A percentile compares a stretch with the other conserved stretches of the same genome.
Evolutionary conservation across 2,797 vertebrate species (phyloP).

Genomic region (Clarias pachynema): DNA sequence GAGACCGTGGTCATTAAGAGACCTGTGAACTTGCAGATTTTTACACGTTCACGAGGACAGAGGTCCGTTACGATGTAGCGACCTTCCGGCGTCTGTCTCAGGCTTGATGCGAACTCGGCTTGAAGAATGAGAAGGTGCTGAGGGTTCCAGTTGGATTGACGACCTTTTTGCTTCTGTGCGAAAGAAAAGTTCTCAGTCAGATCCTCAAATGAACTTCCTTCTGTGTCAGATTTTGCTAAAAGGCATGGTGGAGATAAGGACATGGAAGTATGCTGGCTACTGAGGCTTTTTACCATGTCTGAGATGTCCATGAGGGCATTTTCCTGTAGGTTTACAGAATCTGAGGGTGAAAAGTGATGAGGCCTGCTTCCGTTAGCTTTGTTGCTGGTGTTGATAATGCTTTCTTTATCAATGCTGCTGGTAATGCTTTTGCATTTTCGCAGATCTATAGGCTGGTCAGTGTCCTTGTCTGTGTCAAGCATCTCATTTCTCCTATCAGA

Average conservation of each 20-base stretch:
- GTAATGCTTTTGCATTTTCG: conserved; percentile 89
- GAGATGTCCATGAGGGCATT: conserved; percentile 98
- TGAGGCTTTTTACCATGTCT: conserved; percentile 98
- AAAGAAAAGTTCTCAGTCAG: conserved; percentile 89
- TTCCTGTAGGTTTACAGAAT: conserved; percentile 84
- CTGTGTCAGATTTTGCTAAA: conserved; percentile 91
- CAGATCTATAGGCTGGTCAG: conserved; percentile 95
- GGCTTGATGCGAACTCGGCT: conserved; percentile 94
- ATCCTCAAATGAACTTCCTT: conserved; percentile 91
- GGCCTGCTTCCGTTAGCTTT: conserved; percentile 58
- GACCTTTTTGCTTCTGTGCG: conserved; percentile 91
- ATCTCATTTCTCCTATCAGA: conserved; percentile 80
- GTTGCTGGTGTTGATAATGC: conserved; percentile 16
- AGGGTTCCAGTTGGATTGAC: conserved; percentile 98
- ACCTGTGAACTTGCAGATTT: conserved; percentile 99
- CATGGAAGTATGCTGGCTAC: conserved; percentile 91
- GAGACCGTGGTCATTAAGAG: conserved; percentile 99
- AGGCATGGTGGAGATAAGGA: conserved; percentile 91
- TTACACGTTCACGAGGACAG: conserved; percentile 93
- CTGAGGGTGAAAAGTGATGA: conserved; percentile 67
- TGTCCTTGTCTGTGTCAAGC: conserved; percentile 83
- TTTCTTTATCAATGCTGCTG: conserved; percentile 51
- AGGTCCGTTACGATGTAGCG: conserved; percentile 93
- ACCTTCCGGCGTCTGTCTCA: conserved; percentile 90
- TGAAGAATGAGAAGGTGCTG: conserved; percentile 97